A percentile compares a stretch with the other conserved stretches of the same genome.
These are phyloP conservation scores for Frieseomelitta varia DNA, from an alignment of 1,140 invertebrate genomes.

Conservation along the genomic window DNA sequence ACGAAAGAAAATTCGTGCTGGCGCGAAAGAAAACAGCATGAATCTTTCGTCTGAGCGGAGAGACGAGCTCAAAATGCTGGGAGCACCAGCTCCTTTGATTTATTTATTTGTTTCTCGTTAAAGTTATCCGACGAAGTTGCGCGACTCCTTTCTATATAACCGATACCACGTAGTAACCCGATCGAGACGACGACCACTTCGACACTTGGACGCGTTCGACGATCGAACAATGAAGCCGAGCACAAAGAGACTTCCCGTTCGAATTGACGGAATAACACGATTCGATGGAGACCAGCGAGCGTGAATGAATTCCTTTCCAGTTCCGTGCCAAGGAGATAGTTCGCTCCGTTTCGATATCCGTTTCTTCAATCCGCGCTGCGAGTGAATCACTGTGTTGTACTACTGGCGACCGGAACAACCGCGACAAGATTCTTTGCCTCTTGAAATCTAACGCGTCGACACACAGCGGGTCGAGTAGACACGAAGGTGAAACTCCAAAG, in stretches of 20 bases:
- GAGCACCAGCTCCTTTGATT: constrained; percentile 32
- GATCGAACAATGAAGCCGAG: constrained; percentile 51
- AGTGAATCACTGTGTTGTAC: neutral
- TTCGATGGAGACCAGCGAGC: constrained; percentile 52
- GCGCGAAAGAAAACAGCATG: neutral
- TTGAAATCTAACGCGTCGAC: constrained; percentile 28
- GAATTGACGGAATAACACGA: constrained; percentile 41
- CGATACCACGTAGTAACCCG: constrained; percentile 6
- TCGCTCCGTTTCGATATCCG: constrained; percentile 42
- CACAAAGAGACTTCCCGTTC: constrained; percentile 59
- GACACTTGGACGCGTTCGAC: constrained; percentile 49
- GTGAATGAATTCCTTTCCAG: constrained; percentile 52
- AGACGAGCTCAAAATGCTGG: neutral
- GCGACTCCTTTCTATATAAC: constrained; percentile 27
- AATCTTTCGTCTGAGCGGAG: neutral
- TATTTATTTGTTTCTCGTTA: constrained; percentile 67
- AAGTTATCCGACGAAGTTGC: constrained; percentile 53
- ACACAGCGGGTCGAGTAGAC: neutral
- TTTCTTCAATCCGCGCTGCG: constrained; percentile 25
- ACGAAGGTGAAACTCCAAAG: neutral
- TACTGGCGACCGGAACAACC: neutral
- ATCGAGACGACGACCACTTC: constrained; percentile 14
- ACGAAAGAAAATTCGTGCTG: neutral
- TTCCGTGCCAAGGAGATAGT: constrained; percentile 36
- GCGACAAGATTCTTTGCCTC: constrained; percentile 1